Evolutionary conservation across 30 jellyfish, hydroid and myxozoan species (phyloP), one percentile per base, ranked within the genome.

Genomic region (Aurelia sp.): DNA sequence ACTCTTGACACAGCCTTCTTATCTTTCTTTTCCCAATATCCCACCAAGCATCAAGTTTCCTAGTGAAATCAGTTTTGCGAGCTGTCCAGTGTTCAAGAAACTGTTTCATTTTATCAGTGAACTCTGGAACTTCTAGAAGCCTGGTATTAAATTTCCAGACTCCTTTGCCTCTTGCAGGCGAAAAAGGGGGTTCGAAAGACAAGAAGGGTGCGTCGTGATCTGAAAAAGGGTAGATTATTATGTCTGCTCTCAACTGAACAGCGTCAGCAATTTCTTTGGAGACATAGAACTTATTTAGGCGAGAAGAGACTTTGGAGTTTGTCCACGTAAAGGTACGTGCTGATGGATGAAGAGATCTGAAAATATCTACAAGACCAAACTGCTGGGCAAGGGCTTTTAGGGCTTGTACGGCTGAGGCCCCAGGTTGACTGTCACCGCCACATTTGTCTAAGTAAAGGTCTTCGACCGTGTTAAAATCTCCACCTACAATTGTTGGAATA

Each of bases 21-120:
- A 81, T 19, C 52, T 63, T 63, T 31, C 20, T 81, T 60, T 81
- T 64, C 4, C 86, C 57, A 30, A 63, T 4, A 67, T 81, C 91
- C 86, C 74, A 81, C 87, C 87, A 81, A 2, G 27, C 55, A 40
- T 81, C 62, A n/a, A n/a, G n/a, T n/a, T n/a, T n/a, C n/a, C n/a
- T n/a, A n/a, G n/a, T n/a, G n/a, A n/a, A n/a, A n/a, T n/a, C n/a
- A n/a, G n/a, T n/a, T n/a, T 20, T 27, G 61, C 81, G 27, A 15
- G 60, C 10, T 6, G 13, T n/a, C 88, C 88, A 77, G 81, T 13
- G 50, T n/a, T 8, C 9, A 8, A 58, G n/a, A 22, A 52, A 77
- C 16, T 24, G 13, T 53, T 21, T 24, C 20, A 77, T 77, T 33
- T 77, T 77, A 11, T 7, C 47, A 13, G 11, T n/a, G n/a, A n/a